Base-by-base conservation (phyloP, 2,888 invertebrate species). In the Drosophila falleni region DNA sequence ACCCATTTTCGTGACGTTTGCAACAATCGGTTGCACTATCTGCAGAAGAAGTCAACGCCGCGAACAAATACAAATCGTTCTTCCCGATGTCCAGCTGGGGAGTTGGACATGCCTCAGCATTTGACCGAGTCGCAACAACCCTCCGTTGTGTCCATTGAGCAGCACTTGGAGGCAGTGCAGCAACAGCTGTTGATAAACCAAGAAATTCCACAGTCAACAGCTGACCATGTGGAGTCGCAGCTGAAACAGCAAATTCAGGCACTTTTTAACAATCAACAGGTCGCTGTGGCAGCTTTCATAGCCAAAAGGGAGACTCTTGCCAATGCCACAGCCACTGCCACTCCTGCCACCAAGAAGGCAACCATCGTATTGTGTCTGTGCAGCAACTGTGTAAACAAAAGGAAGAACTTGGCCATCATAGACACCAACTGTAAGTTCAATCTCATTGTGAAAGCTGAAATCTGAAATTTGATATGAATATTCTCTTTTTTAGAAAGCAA, bases 231-330 rank as follows among this genome's bases (percentile, higher is more conserved):
- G 11, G 23, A 15, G 9, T 19, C 26, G 19, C 59, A 26, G 15
- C 10, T 71, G 19, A 55, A 50, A 1, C 29, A 65, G 13, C 23
- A 56, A 11, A 42, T 72, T n/a, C 10, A 23, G 15, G 2, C 10
- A 3, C 35, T 72, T 23, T 56, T 56, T 33, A 13, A 26, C 16
- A 53, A 31, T 1, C 74, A 73, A 6, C 49, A 74, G 41, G 6
- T 16, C 10, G 58, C 62, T 13, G 2, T 50, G 37, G 13, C 41
- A 2, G 44, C 49, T 16, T 62, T 47, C 3, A 10, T 37, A n/a
- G 5, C 50, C 6, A 19, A n/a, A 0, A 29, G 16, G 10, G 19
- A 59, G 31, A 41, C 53, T 16, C 6, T 42, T n/a, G 5, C 15
- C 9, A 19, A 33, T 5, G 6, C 8, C n/a, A n/a, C n/a, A n/a